phyloP scores from a whole-genome alignment of 2,113 vertebrate genomes.

The Microcebus griseorufus region DNA sequence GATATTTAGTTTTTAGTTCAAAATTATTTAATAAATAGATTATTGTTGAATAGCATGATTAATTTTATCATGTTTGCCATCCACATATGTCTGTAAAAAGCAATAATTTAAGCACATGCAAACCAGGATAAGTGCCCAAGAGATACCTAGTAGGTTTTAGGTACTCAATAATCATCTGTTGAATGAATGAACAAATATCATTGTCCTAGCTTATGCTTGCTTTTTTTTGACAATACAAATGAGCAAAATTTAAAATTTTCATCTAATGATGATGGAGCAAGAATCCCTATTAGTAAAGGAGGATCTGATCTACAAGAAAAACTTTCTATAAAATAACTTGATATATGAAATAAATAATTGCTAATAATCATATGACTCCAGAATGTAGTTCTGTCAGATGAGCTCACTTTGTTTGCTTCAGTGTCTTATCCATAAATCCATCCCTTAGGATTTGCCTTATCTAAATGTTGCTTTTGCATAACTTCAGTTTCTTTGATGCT shows the following conservation, averaged over 20 bases:
- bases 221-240: background rate
- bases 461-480: background rate
- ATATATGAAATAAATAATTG: background rate
- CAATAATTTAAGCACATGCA: background rate
- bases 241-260: background rate
- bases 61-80: background rate
- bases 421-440: background rate
- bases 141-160: background rate
- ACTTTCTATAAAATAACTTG: background rate
- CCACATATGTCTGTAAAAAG: background rate
- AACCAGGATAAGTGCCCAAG: background rate
- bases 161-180: background rate
- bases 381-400: background rate
- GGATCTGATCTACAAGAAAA: background rate
- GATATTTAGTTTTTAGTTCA: background rate
- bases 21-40: background rate
- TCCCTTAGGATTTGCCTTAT: background rate
- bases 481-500: background rate
- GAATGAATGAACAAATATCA: background rate
- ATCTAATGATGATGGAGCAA: background rate
- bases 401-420: background rate
- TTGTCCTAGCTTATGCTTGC: fast-evolving
- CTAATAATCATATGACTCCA: background rate
- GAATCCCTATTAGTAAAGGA: background rate
- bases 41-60: background rate